Percentiles rank a stretch among this genome's conserved stretches.
Conservation (phyloP, 2,113 vertebrate species). For the Gallinago undulata region DNA sequence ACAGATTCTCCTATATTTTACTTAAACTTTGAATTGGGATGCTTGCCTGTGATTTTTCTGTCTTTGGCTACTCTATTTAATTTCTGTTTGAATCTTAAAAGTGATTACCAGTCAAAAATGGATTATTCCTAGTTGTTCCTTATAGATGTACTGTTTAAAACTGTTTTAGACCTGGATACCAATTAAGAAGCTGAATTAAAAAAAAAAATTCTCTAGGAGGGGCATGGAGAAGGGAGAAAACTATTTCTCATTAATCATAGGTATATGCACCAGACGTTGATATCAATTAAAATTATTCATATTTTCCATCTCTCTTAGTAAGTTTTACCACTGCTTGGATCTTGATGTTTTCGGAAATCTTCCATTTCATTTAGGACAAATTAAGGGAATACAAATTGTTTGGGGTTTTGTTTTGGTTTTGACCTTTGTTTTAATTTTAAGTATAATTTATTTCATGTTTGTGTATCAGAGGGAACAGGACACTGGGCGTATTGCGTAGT, state of each 20-base stretch:
- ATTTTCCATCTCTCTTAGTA: neutral
- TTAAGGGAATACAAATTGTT: neutral
- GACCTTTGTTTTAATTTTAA: neutral
- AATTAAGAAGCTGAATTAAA: neutral
- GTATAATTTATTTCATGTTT: neutral
- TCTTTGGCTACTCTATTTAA: neutral
- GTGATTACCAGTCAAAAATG: neutral
- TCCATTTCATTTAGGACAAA: neutral
- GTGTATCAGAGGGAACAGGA: neutral
- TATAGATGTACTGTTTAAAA: neutral
- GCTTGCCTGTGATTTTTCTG: neutral
- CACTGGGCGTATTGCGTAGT: neutral
- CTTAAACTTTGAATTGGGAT: neutral
- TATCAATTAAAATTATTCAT: neutral
- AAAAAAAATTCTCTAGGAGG: neutral
- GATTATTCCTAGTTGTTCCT: neutral
- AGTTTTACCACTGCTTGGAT: neutral
- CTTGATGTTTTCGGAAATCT: neutral
- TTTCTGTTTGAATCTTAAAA: neutral
- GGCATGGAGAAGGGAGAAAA: neutral
- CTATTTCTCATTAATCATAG: neutral
- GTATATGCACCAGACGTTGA: neutral
- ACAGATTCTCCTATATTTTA: neutral
- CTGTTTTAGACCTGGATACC: neutral
- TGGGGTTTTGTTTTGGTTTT: neutral